Evolutionary conservation across 2,888 invertebrate species (phyloP), one percentile per base, ranked within the genome.

Genomic region (Drosophila cyrtoloma): DNA sequence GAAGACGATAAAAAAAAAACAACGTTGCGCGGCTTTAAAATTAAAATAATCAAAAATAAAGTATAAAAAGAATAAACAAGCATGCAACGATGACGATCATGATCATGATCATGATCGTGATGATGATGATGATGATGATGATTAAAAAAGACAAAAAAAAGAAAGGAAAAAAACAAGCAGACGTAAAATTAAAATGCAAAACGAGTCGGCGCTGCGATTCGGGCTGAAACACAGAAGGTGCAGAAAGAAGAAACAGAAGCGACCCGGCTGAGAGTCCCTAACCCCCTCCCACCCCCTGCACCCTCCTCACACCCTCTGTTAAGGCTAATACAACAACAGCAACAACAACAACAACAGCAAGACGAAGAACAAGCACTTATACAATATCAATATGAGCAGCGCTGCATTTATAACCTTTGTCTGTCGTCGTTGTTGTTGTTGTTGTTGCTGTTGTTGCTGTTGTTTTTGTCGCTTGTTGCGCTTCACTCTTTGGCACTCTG

Each of bases 101-200:
- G 39, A 64, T 57, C 51, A 61, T 66, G 51, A 69, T 56, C 56
- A 60, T 53, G 47, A 58, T 69, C 58, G 60, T 64, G 19, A 35
- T 53, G 5, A 37, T 64, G 61, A 77, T 62, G 19, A 55, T 33
- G 64, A 67, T 72, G 70, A 71, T 42, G 64, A 69, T 72, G 70
- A 71, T 42, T 26, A 61, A 50, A 47, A 51, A 56, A 44, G 37
- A 56, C 42, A 60, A 62, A 51, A 60, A 60, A 37, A 44, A 44
- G 9, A 51, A 61, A 64, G 33, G 44, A 64, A 73, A 56, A 44
- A 35, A 12, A 52, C 19, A 60, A 53, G 57, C 68, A 65, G 56
- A 79, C 78, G 55, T 82, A 64, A 81, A 90, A 90, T 90, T 90
- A 90, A 90, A 90, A 90, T 90, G 91, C 92, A 91, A 91, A 88